phyloP scores from a whole-genome alignment of 2,888 invertebrate species.

The Junonia oenone region DNA sequence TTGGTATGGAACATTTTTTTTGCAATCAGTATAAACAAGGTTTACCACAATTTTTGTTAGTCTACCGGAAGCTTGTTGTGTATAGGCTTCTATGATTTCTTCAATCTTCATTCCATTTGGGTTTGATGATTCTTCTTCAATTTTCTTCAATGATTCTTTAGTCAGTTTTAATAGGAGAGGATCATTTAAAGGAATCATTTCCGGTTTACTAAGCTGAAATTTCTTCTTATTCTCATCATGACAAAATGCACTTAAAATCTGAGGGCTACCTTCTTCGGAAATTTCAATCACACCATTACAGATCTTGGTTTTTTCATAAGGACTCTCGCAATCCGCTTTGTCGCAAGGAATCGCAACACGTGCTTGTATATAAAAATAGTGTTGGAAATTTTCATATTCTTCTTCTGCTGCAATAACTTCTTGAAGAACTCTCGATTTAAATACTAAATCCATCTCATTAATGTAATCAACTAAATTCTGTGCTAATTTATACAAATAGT shows the following conservation, averaged over 20 bases:
- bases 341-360: conserved; percentile 50
- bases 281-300: conserved; percentile 76
- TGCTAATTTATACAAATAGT: conserved; percentile 47
- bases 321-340: conserved; percentile 44
- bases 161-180: conserved; percentile 43
- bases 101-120: conserved; percentile 45
- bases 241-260: conserved; percentile 73
- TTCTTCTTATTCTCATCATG: conserved; percentile 47
- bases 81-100: conserved; percentile 48
- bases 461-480: conserved; percentile 52
- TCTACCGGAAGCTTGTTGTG: conserved; percentile 43
- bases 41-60: conserved; percentile 50
- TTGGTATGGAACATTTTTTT: conserved; percentile 39
- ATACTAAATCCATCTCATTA: conserved; percentile 51
- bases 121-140: conserved; percentile 46
- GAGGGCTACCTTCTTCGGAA: conserved; percentile 54
- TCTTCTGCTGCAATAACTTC: conserved; percentile 54
- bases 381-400: conserved; percentile 48
- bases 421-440: conserved; percentile 47
- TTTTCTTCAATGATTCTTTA: conserved; percentile 46
- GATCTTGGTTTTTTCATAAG: conserved; percentile 57
- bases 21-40: conserved; percentile 50
- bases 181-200: conserved; percentile 44
- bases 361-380: conserved; percentile 53
- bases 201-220: conserved; percentile 32